Evolutionary conservation across 2,888 invertebrate species (phyloP).

Genomic region (Sminthurinus aureus): DNA sequence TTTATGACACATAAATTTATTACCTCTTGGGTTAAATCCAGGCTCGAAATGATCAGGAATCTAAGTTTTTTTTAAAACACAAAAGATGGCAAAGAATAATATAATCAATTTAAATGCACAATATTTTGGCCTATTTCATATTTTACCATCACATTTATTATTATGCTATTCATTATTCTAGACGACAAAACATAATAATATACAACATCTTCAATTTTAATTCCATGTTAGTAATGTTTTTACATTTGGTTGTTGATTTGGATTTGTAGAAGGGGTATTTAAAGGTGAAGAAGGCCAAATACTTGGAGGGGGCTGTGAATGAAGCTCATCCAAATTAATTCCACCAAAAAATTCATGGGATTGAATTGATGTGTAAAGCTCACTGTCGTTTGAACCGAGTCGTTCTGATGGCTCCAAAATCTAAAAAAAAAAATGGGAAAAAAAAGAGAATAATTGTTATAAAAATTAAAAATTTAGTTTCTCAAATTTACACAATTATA

Average conservation of each 20-base stretch:
- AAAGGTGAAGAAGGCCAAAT: background rate
- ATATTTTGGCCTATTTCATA: too few species aligned
- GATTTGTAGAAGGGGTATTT: background rate
- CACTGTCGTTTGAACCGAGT: conserved; percentile 80
- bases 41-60: conserved; percentile 46
- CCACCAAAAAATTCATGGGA: conserved; percentile 86
- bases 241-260: conserved; percentile 13
- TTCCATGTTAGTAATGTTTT: background rate
- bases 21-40: conserved; percentile 50
- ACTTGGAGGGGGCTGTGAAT: conserved; percentile 65
- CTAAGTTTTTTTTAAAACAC: background rate
- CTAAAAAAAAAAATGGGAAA: conserved; percentile 60
- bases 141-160: too few species aligned
- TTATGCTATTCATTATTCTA: background rate
- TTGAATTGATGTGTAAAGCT: conserved; percentile 81
- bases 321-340: conserved; percentile 82
- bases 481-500: too few species aligned
- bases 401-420: conserved; percentile 80
- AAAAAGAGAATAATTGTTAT: background rate
- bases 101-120: too few species aligned
- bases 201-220: too few species aligned
- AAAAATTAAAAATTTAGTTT: too few species aligned
- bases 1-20: too few species aligned
- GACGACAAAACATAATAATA: background rate
- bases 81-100: too few species aligned